Evolutionary conservation across 2,113 vertebrate species (phyloP).

Genomic region (Acrocephalus arundinaceus): DNA sequence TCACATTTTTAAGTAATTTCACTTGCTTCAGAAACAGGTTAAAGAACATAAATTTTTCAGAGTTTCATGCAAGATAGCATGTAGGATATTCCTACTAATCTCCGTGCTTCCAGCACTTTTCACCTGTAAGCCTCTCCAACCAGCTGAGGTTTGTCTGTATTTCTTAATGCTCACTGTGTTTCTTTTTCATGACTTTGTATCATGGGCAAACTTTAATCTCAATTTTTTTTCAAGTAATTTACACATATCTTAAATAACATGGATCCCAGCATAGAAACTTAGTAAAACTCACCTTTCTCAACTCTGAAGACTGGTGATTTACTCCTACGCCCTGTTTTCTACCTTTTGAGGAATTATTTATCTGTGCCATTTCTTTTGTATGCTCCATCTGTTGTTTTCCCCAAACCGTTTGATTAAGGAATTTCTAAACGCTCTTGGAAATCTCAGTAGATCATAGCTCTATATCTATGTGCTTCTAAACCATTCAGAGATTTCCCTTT

Average conservation of each 20-base stretch:
- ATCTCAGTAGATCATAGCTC: not conserved
- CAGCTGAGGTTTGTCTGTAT: not conserved
- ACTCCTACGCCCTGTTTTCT: not conserved
- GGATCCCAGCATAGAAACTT: not conserved
- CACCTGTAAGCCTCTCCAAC: not conserved
- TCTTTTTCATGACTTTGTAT: not conserved
- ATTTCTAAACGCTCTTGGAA: not conserved
- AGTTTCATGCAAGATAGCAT: not conserved
- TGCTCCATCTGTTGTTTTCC: not conserved
- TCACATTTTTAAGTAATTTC: not conserved
- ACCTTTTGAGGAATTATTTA: not conserved
- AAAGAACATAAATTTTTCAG: not conserved
- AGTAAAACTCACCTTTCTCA: not conserved
- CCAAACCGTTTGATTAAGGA: not conserved
- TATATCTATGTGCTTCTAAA: not conserved
- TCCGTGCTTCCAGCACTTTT: not conserved
- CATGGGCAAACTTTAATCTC: not conserved
- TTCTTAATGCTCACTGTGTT: not conserved
- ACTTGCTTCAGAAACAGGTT: not conserved
- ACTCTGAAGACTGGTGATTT: not conserved
- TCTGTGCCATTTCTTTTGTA: not conserved
- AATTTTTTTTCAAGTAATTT: not conserved
- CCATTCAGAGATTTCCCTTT: not conserved
- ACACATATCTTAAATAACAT: not conserved
- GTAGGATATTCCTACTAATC: not conserved